These are phyloP conservation scores for Selene dorsalis DNA, from an alignment of 2,797 vertebrate genomes.

Conservation along the genomic window DNA sequence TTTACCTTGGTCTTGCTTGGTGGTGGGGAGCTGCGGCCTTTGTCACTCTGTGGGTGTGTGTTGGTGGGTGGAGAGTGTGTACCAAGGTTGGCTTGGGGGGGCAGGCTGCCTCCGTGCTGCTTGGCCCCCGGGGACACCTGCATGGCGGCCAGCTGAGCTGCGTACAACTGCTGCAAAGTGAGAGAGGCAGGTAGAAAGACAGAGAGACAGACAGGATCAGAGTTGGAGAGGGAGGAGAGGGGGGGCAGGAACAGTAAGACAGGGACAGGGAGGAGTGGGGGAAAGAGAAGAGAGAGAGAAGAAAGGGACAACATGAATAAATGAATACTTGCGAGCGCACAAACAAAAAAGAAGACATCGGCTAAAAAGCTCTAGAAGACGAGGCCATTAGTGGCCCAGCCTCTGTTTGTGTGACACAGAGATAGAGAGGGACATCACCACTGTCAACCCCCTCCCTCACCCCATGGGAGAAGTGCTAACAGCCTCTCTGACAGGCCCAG, in stretches of 20 bases:
- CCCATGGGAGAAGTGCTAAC: slow-evolving; percentile 83
- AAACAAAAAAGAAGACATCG: slow-evolving; percentile 75
- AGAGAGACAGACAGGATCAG: slow-evolving; percentile 28
- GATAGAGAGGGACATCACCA: slow-evolving; percentile 65
- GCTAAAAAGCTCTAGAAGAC: slow-evolving; percentile 83
- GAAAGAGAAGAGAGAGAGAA: slow-evolving; percentile 39
- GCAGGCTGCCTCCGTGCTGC: slow-evolving; percentile 88
- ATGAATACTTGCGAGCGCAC: slow-evolving; percentile 78
- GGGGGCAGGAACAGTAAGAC: slow-evolving; percentile 27
- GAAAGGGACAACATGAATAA: slow-evolving; percentile 81
- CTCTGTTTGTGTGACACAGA: slow-evolving; percentile 79
- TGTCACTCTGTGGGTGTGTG: slow-evolving; percentile 92
- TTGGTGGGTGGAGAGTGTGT: slow-evolving; percentile 93
- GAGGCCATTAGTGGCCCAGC: slow-evolving; percentile 84
- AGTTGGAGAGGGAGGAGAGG: neutral
- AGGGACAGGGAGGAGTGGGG: slow-evolving; percentile 27
- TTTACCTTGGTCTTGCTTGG: slow-evolving; percentile 94
- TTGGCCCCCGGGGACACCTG: slow-evolving; percentile 97
- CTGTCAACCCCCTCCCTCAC: slow-evolving; percentile 70
- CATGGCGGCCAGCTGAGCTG: slow-evolving; percentile 98
- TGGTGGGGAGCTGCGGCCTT: slow-evolving; percentile 92
- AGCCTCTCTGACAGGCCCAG: slow-evolving; percentile 80
- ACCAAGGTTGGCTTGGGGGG: slow-evolving; percentile 90
- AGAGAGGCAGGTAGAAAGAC: slow-evolving; percentile 54
- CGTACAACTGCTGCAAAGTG: slow-evolving; percentile 93